These are phyloP conservation scores for Dromas ardeola DNA, from an alignment of 2,113 vertebrate species.

Conservation along the genomic window DNA sequence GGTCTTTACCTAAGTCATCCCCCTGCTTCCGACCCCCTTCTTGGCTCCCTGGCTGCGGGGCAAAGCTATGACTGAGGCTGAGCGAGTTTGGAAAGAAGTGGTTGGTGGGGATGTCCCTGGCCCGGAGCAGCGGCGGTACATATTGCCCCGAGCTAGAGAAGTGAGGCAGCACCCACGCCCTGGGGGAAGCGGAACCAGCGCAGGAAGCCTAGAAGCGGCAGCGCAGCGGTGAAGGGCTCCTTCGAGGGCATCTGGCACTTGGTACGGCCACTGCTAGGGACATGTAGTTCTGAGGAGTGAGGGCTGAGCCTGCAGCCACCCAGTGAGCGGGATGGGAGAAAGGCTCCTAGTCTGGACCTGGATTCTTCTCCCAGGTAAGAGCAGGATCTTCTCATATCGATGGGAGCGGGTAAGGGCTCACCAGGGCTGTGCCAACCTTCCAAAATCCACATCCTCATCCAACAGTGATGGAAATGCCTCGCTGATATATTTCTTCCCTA, in stretches of 20 bases:
- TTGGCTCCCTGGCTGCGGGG: rapidly evolving
- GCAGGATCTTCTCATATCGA: neutral
- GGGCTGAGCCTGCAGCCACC: neutral
- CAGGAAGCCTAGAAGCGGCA: neutral
- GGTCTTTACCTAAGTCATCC: neutral
- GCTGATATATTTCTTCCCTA: neutral
- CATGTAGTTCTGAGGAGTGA: neutral
- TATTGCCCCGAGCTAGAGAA: rapidly evolving
- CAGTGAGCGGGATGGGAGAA: neutral
- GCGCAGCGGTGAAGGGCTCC: rapidly evolving
- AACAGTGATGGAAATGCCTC: neutral
- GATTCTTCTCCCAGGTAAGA: constrained; percentile 1
- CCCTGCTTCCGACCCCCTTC: neutral
- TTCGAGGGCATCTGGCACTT: rapidly evolving
- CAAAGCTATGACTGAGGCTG: neutral
- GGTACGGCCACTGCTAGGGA: neutral
- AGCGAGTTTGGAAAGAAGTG: neutral
- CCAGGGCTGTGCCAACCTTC: neutral
- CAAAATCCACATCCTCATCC: neutral
- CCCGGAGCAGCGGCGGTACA: rapidly evolving
- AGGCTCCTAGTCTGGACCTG: neutral
- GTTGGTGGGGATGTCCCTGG: neutral
- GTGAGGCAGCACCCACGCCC: rapidly evolving
- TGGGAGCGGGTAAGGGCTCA: neutral
- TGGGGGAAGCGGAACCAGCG: neutral